Base-by-base conservation (phyloP, 2,888 invertebrate species). In the Coenonympha arcania region DNA sequence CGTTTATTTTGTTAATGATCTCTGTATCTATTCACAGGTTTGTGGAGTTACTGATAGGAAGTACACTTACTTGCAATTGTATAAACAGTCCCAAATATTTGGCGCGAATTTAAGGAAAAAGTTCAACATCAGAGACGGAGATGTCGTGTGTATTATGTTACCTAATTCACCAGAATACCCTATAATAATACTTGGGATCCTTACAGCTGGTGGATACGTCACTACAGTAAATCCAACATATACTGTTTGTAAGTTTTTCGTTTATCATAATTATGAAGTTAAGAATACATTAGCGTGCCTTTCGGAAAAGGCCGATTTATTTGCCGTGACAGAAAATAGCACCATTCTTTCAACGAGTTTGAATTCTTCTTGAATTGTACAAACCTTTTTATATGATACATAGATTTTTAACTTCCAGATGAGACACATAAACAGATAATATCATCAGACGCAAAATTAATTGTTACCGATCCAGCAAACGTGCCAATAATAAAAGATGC, bases 81-180 rank as follows among this genome's bases (percentile, higher is more conserved):
- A 89, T 37, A 87, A 87, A 50, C 76, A 83, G 28, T 78, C 88
- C 24, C 78, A 76, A 48, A 88, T 88, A 51, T 83, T 91, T 41
- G 87, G 89, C 0, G 86, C 88, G 0, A 79, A 87, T 50, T 73
- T 92, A 48, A 82, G 89, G 56, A 79, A 83, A 28, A 87, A 88
- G 56, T 86, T 91, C 45, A 88, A 89, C 44, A 64, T 92, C 6
- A 73, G 75, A 47, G 79, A 83, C 40, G 88, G 89, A 1, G 90
- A 92, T 60, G 83, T 89, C 0, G 66, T 92, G n/a, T 90, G 89
- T 1, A 50, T 93, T 20, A 82, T 91, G 41, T 63, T 92, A 52
- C 91, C 91, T n/a, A 93, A 93, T 69, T 60, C 89, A 36, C 92
- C 92, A 0, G 93, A 93, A 73, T 90, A 87, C 65, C 84, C 89